Evolutionary conservation across 2,113 vertebrate species (phyloP).

Genomic region (Petroica traversi): DNA sequence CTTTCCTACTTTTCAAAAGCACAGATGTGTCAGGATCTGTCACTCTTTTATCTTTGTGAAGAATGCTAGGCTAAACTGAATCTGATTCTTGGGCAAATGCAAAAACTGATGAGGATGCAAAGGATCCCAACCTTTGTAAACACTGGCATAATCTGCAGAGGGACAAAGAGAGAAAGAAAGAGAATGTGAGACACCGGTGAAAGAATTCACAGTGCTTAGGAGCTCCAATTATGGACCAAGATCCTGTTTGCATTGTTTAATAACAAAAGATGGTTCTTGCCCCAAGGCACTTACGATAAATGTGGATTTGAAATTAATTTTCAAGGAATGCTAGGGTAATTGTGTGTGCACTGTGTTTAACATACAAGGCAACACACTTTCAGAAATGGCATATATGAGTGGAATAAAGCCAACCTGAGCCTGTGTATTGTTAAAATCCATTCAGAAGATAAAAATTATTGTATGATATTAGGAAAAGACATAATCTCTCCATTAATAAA

Average conservation of each 20-base stretch:
- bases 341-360: conserved; percentile 27
- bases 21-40: conserved; percentile 17
- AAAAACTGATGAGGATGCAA: conserved; percentile 44
- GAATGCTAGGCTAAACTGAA: conserved; percentile 35
- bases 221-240: conserved; percentile 54
- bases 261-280: conserved; percentile 55
- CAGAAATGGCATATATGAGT: conserved; percentile 34
- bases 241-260: conserved; percentile 53
- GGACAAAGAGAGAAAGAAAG: conserved; percentile 32
- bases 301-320: conserved; percentile 62
- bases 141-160: conserved; percentile 45
- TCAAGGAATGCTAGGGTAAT: conserved; percentile 41
- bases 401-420: conserved; percentile 34
- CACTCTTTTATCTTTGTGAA: conserved; percentile 44
- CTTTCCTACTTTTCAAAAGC: conserved; percentile 45
- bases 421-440: neutral
- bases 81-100: conserved; percentile 30
- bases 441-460: conserved; percentile 43
- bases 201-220: conserved; percentile 54
- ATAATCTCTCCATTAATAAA: conserved; percentile 39
- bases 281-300: conserved; percentile 51
- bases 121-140: conserved; percentile 54
- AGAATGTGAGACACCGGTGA: conserved; percentile 51
- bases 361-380: conserved; percentile 27
- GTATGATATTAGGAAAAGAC: conserved; percentile 27